Conservation (phyloP, 2,888 invertebrate genomes). For the Acrocyrtus sp. region DNA sequence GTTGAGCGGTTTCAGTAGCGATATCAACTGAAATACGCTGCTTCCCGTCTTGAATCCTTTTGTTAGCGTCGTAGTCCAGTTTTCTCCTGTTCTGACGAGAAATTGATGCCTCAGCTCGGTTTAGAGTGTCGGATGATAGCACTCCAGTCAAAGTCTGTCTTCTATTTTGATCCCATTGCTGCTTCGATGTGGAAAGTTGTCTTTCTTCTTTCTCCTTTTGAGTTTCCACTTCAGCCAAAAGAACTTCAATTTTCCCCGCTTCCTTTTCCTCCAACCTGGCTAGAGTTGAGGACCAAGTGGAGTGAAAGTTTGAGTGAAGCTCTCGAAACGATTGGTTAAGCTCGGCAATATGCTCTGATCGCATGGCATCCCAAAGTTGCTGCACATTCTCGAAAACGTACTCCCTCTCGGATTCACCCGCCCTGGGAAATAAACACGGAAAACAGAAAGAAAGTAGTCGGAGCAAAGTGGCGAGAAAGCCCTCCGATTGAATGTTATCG, state of each 20-base stretch:
- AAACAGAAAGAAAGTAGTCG: slow-evolving; percentile 14
- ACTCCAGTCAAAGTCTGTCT: slow-evolving; percentile 8
- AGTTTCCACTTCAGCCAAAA: slow-evolving; percentile 4
- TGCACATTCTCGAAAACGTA: slow-evolving; percentile 10
- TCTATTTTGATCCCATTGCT: slow-evolving; percentile 20
- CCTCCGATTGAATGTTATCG: background rate
- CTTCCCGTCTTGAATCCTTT: slow-evolving; percentile 19
- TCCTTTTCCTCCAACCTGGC: slow-evolving; percentile 14
- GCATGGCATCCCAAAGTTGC: slow-evolving; percentile 14
- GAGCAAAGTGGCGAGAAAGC: slow-evolving; percentile 3
- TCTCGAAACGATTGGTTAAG: slow-evolving; percentile 1
- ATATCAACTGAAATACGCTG: slow-evolving; percentile 9
- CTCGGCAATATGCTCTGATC: slow-evolving; percentile 21
- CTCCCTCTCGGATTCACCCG: slow-evolving; percentile 1
- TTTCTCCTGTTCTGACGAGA: slow-evolving; percentile 24
- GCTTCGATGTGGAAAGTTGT: slow-evolving; percentile 10
- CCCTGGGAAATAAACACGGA: slow-evolving; percentile 4
- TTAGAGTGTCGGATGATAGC: slow-evolving; percentile 9
- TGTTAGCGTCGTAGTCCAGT: slow-evolving; percentile 21
- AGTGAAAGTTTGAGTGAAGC: background rate
- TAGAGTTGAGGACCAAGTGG: slow-evolving; percentile 9
- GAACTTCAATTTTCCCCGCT: slow-evolving; percentile 13
- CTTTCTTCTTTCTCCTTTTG: slow-evolving; percentile 9
- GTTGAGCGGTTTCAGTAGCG: slow-evolving; percentile 19
- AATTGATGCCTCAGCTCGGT: slow-evolving; percentile 18